Evolutionary conservation across 2,113 vertebrate species (phyloP).

Genomic region (Odontesthes bonariensis): DNA sequence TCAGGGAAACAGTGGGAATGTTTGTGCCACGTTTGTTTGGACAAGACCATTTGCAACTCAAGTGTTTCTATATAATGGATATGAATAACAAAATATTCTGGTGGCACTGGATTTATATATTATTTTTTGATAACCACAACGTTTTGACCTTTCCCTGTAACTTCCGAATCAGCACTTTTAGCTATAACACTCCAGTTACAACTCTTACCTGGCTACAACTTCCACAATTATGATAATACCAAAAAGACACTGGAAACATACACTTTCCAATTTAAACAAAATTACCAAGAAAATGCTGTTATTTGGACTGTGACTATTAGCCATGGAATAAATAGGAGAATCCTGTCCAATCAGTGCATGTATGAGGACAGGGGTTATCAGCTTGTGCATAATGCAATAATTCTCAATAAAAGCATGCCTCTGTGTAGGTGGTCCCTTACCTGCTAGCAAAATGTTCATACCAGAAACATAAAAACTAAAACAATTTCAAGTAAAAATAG

Average conservation of each 20-base stretch:
- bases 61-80: not conserved
- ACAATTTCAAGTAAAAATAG: constrained; percentile 4
- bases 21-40: constrained; percentile 15
- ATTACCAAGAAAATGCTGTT: not conserved
- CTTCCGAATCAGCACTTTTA: not conserved
- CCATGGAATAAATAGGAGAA: not conserved
- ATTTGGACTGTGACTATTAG: not conserved
- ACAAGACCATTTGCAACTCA: not conserved
- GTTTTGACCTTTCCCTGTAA: constrained; percentile 9
- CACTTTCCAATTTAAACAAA: not conserved
- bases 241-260: constrained; percentile 27
- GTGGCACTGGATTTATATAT: not conserved
- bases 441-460: not conserved
- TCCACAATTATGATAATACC: not conserved
- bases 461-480: constrained; percentile 3
- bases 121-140: not conserved
- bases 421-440: not conserved
- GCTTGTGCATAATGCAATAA: constrained; percentile 9
- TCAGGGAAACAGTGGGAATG: constrained; percentile 43
- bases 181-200: not conserved
- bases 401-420: not conserved
- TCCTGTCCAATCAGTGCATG: not conserved
- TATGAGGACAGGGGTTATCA: not conserved
- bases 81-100: not conserved
- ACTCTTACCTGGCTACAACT: constrained; percentile 3